These are phyloP conservation scores for Apis dorsata DNA, from an alignment of 1,140 invertebrate genomes.

Conservation along the genomic window DNA sequence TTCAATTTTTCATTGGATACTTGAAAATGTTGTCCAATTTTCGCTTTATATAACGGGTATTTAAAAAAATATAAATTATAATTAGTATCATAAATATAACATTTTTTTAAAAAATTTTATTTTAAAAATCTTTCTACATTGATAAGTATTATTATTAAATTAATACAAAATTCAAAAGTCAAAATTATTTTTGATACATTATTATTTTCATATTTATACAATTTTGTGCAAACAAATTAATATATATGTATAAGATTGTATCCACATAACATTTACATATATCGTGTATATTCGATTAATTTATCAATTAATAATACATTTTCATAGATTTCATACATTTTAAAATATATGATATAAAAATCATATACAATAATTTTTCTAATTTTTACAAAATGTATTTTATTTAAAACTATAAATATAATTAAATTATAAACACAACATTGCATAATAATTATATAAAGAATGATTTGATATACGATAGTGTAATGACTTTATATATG, in stretches of 20 bases:
- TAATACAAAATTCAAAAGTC: background rate
- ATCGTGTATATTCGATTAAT: background rate
- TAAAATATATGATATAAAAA: background rate
- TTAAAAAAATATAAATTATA: too few species aligned
- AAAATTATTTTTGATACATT: background rate
- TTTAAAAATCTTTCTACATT: too few species aligned
- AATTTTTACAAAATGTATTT: conserved; percentile 29
- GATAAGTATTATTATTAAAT: background rate
- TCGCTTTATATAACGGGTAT: background rate
- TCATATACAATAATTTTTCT: conserved; percentile 1
- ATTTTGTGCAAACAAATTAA: conserved; percentile 17
- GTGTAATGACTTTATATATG: background rate
- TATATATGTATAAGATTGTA: background rate
- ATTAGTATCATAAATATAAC: too few species aligned
- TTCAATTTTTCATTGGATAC: background rate
- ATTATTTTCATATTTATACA: conserved; percentile 28
- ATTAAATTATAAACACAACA: conserved; percentile 33
- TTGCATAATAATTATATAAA: conserved; percentile 46
- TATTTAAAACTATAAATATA: conserved; percentile 29
- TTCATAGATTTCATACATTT: background rate
- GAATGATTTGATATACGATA: conserved; percentile 44
- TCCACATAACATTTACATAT: background rate
- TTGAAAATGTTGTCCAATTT: background rate
- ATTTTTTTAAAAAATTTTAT: too few species aligned
- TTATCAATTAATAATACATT: conserved; percentile 8